phyloP scores from a whole-genome alignment of 2,888 invertebrate species.

The Blera fallax region DNA sequence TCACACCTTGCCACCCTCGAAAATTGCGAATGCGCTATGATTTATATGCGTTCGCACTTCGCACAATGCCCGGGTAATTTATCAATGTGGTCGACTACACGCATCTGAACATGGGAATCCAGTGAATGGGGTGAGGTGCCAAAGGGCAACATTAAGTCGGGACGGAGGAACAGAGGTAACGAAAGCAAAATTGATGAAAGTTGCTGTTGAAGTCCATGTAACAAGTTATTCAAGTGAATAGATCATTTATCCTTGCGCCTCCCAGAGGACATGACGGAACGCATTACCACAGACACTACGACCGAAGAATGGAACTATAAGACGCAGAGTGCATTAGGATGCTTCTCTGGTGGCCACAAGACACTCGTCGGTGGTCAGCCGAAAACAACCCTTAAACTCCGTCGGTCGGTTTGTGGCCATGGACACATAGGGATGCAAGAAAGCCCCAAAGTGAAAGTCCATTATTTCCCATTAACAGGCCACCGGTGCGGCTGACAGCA shows the following conservation, averaged over 20 bases:
- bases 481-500: conserved; percentile 73
- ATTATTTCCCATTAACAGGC: conserved; percentile 74
- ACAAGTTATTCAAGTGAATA: conserved; percentile 72
- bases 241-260: conserved; percentile 71
- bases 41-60: conserved; percentile 70
- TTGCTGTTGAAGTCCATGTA: conserved; percentile 66
- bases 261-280: conserved; percentile 67
- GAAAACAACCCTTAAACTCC: conserved; percentile 66
- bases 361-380: conserved; percentile 62
- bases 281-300: conserved; percentile 57
- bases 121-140: conserved; percentile 53
- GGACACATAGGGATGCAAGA: conserved; percentile 12
- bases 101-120: conserved; percentile 52
- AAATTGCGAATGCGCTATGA: conserved; percentile 70
- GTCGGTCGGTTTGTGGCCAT: conserved; percentile 33
- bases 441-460: conserved; percentile 71
- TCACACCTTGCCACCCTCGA: conserved; percentile 73
- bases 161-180: conserved; percentile 33
- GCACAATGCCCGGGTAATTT: conserved; percentile 63
- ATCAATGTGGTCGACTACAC: conserved; percentile 67
- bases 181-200: conserved; percentile 72
- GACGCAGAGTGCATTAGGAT: conserved; percentile 65
- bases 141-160: conserved; percentile 40
- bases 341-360: conserved; percentile 64
- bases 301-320: conserved; percentile 33